Percentiles rank a stretch among this genome's conserved stretches.
These are phyloP conservation scores for Galaxea fascicularis DNA, from an alignment of 92 coral and sea anemone genomes.

Conservation along the genomic window DNA sequence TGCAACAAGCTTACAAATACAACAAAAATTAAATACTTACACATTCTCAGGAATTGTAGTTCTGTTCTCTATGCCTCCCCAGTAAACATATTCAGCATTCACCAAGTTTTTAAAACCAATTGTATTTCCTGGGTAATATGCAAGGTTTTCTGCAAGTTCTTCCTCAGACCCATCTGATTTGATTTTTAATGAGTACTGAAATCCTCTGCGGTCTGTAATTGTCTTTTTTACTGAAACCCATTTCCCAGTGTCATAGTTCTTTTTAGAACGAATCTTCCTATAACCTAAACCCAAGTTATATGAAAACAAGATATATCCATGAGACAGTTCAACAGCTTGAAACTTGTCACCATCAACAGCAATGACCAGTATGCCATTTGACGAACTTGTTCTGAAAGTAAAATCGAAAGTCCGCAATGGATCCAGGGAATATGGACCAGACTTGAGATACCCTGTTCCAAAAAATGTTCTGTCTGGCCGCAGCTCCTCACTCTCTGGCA, in stretches of 20 bases:
- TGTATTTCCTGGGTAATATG: slow-evolving; percentile 9
- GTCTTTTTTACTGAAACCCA: slow-evolving; percentile 24
- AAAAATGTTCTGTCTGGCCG: slow-evolving; percentile 19
- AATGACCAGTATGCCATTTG: slow-evolving; percentile 62
- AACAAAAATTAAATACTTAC: slow-evolving; percentile 44
- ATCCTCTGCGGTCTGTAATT: background rate
- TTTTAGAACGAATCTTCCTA: slow-evolving; percentile 19
- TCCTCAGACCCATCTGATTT: background rate
- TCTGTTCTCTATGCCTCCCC: slow-evolving; percentile 60
- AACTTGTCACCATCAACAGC: slow-evolving; percentile 49
- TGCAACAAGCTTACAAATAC: too few relatives aligned
- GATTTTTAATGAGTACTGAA: slow-evolving; percentile 8
- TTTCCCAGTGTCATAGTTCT: slow-evolving; percentile 41
- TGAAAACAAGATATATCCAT: slow-evolving; percentile 42
- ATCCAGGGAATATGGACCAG: background rate
- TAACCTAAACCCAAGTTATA: slow-evolving; percentile 63
- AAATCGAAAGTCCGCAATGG: slow-evolving; percentile 24
- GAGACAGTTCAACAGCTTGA: slow-evolving; percentile 51
- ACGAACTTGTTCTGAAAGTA: slow-evolving; percentile 52
- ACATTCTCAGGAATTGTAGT: slow-evolving; percentile 35
- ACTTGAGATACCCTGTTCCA: slow-evolving; percentile 59
- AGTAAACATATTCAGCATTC: slow-evolving; percentile 40
- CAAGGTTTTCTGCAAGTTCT: slow-evolving; percentile 13
- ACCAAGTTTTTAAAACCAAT: background rate
- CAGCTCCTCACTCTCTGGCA: background rate